Conservation (phyloP, 2,888 invertebrate species). For the Dryomyza anilis region DNA sequence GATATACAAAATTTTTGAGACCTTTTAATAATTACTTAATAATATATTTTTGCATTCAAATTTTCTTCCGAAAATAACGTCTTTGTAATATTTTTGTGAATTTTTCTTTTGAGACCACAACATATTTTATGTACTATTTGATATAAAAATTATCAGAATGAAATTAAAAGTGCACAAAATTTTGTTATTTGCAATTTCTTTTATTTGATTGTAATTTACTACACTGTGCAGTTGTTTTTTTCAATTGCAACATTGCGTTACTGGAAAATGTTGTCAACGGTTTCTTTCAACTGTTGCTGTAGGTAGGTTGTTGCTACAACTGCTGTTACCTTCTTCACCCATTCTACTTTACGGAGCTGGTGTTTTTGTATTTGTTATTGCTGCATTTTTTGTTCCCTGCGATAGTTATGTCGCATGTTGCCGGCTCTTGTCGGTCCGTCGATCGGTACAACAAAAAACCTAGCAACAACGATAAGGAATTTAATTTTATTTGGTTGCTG, state of each 20-base stretch:
- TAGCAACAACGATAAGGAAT: constrained; percentile 17
- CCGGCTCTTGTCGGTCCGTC: neutral
- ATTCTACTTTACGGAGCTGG: neutral
- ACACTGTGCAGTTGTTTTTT: neutral
- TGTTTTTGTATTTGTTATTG: constrained; percentile 4
- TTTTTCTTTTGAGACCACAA: no score
- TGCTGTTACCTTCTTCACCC: neutral
- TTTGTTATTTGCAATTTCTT: neutral
- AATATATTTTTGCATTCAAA: no score
- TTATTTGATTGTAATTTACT: neutral
- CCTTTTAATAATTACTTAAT: no score
- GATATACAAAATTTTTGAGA: no score
- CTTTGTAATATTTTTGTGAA: no score
- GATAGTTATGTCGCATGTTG: constrained; percentile 11
- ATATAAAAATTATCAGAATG: neutral
- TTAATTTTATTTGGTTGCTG: constrained; percentile 16
- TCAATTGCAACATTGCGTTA: neutral
- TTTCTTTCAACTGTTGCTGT: neutral
- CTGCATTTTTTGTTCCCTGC: no score
- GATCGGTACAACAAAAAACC: no score
- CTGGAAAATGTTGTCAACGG: neutral
- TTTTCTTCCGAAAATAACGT: no score
- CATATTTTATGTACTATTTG: no score
- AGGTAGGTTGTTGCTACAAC: neutral
- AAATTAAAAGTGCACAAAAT: neutral